Percentiles rank a stretch among this genome's conserved stretches.
These are phyloP conservation scores for Drosophila kurseongensis DNA, from an alignment of 1,140 invertebrate species.

Conservation along the genomic window DNA sequence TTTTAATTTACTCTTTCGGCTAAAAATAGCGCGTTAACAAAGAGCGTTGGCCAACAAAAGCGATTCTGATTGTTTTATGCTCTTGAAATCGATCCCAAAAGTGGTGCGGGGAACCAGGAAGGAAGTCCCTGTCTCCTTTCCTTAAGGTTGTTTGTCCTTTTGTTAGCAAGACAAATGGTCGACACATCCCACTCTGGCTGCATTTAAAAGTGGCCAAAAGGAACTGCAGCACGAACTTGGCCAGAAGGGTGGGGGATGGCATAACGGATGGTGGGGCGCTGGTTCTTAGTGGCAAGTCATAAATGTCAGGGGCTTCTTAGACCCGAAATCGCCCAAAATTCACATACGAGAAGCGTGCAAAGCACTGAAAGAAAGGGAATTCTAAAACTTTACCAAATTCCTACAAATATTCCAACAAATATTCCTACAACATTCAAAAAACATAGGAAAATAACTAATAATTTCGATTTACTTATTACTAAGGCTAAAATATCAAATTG, in stretches of 20 bases:
- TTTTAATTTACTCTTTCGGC: conserved; percentile 59
- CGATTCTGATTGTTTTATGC: conserved; percentile 6
- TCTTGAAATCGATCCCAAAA: conserved; percentile 45
- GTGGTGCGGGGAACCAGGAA: not conserved
- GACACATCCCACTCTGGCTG: conserved; percentile 20
- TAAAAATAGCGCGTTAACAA: conserved; percentile 42
- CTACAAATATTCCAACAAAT: too few species aligned
- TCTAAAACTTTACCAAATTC: too few species aligned
- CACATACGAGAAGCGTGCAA: not conserved
- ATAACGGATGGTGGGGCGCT: conserved; percentile 17
- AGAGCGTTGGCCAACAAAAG: not conserved
- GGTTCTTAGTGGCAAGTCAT: conserved; percentile 61
- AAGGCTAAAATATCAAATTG: too few species aligned
- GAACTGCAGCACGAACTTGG: conserved; percentile 20
- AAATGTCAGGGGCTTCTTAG: conserved; percentile 60
- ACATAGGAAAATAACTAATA: too few species aligned
- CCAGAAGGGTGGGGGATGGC: not conserved
- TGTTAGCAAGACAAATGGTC: conserved; percentile 63
- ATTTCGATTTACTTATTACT: too few species aligned
- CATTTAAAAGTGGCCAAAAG: conserved; percentile 12
- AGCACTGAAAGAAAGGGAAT: not conserved
- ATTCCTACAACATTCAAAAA: too few species aligned
- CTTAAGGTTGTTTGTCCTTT: not conserved
- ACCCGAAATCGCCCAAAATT: conserved; percentile 13
- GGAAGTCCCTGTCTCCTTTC: conserved; percentile 3